A percentile compares a stretch with the other conserved stretches of the same genome.
These are phyloP conservation scores for Piaya cayana DNA, from an alignment of 2,113 vertebrate species.

Conservation along the genomic window DNA sequence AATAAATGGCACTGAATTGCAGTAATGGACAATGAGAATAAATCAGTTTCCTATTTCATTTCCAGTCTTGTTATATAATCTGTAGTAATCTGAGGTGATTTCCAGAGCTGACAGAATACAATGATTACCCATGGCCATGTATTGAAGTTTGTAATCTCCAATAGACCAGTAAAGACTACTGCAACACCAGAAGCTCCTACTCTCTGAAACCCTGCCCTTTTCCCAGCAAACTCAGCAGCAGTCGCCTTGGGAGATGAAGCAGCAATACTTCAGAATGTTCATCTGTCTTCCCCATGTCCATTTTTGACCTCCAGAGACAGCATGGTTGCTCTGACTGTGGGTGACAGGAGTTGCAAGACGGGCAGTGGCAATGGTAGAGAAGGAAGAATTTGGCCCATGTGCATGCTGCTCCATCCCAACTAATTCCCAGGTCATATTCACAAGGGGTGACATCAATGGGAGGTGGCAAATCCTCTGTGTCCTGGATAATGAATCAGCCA, in stretches of 20 bases:
- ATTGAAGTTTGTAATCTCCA: background rate
- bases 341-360: rapidly evolving
- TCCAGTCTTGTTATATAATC: slow-evolving; percentile 20
- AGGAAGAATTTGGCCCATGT: rapidly evolving
- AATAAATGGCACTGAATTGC: slow-evolving; percentile 73
- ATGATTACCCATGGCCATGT: background rate
- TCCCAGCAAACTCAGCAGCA: background rate
- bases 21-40: slow-evolving; percentile 67
- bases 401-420: background rate
- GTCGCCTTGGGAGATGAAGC: background rate
- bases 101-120: background rate
- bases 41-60: slow-evolving; percentile 65
- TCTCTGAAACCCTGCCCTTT: background rate
- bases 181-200: background rate
- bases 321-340: rapidly evolving
- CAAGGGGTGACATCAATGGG: background rate
- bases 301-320: background rate
- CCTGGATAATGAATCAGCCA: background rate
- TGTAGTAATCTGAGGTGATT: background rate
- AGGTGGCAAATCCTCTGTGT: background rate
- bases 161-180: background rate
- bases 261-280: background rate
- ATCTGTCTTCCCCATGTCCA: rapidly evolving
- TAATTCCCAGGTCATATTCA: background rate
- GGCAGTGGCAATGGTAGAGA: rapidly evolving